Percentiles rank a stretch among this genome's conserved stretches.
phyloP scores from a whole-genome alignment of 2,888 invertebrate genomes.

The Protodeltote pygarga region DNA sequence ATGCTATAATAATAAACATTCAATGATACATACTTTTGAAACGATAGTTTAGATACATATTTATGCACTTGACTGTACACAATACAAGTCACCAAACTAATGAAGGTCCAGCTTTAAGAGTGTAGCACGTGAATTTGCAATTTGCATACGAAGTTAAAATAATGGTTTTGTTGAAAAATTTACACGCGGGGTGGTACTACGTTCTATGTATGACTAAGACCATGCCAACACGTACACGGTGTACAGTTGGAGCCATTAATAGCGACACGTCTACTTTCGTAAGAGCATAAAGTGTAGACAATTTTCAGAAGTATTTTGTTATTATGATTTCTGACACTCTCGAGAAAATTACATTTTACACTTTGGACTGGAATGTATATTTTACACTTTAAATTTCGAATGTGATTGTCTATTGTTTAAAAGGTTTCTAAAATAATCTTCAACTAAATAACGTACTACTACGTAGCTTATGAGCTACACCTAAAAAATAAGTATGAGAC shows the following conservation, averaged over 20 bases:
- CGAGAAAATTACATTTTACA: not conserved
- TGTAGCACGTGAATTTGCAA: constrained; percentile 58
- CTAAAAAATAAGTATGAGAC: too few relatives aligned
- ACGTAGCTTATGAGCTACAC: too few relatives aligned
- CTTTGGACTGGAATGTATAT: constrained; percentile 3
- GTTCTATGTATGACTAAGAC: constrained; percentile 52
- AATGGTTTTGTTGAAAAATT: constrained; percentile 57
- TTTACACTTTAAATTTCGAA: too few relatives aligned
- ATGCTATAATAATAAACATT: too few relatives aligned
- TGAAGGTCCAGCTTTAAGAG: constrained; percentile 72
- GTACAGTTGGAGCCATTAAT: constrained; percentile 26
- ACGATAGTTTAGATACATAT: too few relatives aligned
- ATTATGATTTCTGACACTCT: constrained; percentile 13
- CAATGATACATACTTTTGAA: too few relatives aligned
- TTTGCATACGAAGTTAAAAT: constrained; percentile 49
- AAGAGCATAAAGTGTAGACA: constrained; percentile 14
- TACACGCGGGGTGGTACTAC: constrained; percentile 33
- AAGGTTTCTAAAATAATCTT: too few relatives aligned
- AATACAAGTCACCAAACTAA: constrained; percentile 80
- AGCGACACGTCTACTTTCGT: constrained; percentile 27
- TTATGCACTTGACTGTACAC: too few relatives aligned
- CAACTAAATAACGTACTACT: too few relatives aligned
- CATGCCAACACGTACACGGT: constrained; percentile 39
- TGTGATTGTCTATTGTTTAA: not conserved
- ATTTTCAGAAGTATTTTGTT: constrained; percentile 7